Percentiles rank a stretch among this genome's conserved stretches.
Conservation (phyloP, 1,140 invertebrate species). For the Drosophila murphyi region DNA sequence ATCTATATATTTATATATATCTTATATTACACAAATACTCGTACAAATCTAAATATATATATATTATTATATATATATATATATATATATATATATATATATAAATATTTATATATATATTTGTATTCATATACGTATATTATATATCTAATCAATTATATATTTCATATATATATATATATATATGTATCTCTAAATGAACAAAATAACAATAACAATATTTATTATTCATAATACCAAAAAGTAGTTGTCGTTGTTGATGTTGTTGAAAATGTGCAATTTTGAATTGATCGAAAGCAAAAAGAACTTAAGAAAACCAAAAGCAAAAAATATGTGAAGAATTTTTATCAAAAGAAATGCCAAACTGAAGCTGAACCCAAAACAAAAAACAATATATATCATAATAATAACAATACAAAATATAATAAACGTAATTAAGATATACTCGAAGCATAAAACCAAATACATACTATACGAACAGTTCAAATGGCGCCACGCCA, state of each 20-base stretch:
- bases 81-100: slow-evolving; percentile 47
- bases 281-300: slow-evolving; percentile 76
- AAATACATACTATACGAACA: slow-evolving; percentile 31
- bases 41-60: slow-evolving; percentile 47
- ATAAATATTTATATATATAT: slow-evolving; percentile 45
- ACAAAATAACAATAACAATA: slow-evolving; percentile 62
- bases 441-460: slow-evolving; percentile 34
- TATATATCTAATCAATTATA: slow-evolving; percentile 8
- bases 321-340: slow-evolving; percentile 41
- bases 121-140: slow-evolving; percentile 37
- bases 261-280: slow-evolving; percentile 83
- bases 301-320: slow-evolving; percentile 37
- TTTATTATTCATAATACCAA: slow-evolving; percentile 79
- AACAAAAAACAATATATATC: slow-evolving; percentile 16
- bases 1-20: slow-evolving; percentile 51
- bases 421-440: slow-evolving; percentile 49
- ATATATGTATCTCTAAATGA: slow-evolving; percentile 50
- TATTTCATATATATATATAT: slow-evolving; percentile 22
- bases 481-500: slow-evolving; percentile 35
- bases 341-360: slow-evolving; percentile 66
- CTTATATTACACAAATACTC: slow-evolving; percentile 26
- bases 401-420: slow-evolving; percentile 32
- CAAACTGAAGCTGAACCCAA: slow-evolving; percentile 62
- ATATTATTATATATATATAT: slow-evolving; percentile 49
- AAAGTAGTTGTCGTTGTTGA: slow-evolving; percentile 83